phyloP scores from a whole-genome alignment of 2,888 invertebrate species.

The Dendrolimus houi region DNA sequence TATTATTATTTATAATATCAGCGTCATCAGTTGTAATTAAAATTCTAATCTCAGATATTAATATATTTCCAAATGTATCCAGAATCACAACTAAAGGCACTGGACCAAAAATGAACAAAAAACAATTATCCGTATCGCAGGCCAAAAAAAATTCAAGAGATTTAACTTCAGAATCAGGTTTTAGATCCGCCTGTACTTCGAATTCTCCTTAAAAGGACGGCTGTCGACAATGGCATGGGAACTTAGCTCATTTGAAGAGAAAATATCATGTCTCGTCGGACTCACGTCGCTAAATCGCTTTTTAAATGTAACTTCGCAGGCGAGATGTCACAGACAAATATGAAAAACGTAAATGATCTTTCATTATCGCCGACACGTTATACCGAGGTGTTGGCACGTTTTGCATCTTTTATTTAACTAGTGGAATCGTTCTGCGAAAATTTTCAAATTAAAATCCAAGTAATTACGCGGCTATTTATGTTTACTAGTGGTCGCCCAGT shows the following conservation, averaged over 20 bases:
- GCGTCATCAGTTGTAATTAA: too few species aligned
- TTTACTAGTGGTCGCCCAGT: too few species aligned
- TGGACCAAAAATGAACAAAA: too few species aligned
- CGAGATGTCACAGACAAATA: slow-evolving; percentile 34
- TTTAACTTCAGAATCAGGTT: not conserved
- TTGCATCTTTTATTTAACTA: not conserved
- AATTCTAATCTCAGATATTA: too few species aligned
- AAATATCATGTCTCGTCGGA: slow-evolving; percentile 59
- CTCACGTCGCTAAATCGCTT: slow-evolving; percentile 55
- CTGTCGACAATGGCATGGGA: slow-evolving; percentile 71
- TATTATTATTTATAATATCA: too few species aligned
- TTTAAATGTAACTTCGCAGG: slow-evolving; percentile 49
- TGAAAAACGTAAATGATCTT: slow-evolving; percentile 19
- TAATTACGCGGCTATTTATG: too few species aligned
- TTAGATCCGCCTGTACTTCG: slow-evolving; percentile 54
- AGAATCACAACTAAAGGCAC: too few species aligned
- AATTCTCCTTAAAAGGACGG: slow-evolving; percentile 58
- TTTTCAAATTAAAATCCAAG: not conserved
- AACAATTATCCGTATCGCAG: too few species aligned
- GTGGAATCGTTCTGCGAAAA: not conserved
- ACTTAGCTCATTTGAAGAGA: slow-evolving; percentile 72
- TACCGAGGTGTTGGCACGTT: slow-evolving; percentile 11
- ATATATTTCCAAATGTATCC: too few species aligned
- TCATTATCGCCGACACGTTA: slow-evolving; percentile 11
- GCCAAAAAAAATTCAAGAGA: too few species aligned